Conservation (phyloP, 2,113 vertebrate species). For the Nymphicus hollandicus region DNA sequence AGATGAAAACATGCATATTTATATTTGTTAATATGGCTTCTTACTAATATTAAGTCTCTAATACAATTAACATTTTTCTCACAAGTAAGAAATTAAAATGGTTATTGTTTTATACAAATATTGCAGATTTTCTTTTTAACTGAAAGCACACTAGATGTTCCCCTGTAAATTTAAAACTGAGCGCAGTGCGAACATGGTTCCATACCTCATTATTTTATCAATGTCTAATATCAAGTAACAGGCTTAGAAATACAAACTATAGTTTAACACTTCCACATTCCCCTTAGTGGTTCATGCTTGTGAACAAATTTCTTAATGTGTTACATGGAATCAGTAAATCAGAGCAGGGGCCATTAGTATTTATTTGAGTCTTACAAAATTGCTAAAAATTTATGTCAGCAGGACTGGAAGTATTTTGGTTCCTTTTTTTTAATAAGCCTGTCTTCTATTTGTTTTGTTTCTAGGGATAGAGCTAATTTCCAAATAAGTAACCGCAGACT, state of each 20-base stretch:
- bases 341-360: background rate
- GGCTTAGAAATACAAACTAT: background rate
- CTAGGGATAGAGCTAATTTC: conserved; percentile 88
- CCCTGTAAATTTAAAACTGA: background rate
- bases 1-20: background rate
- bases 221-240: background rate
- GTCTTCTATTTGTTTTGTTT: background rate
- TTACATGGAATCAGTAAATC: background rate
- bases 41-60: background rate
- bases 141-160: background rate
- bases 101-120: background rate
- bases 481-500: conserved; percentile 90
- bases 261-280: background rate
- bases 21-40: background rate
- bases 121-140: background rate
- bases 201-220: background rate
- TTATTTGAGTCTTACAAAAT: background rate
- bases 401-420: background rate
- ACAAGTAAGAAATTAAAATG: background rate
- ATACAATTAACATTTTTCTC: background rate
- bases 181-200: background rate
- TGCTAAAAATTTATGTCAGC: background rate
- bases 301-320: background rate
- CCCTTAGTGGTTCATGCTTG: background rate
- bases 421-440: background rate